Evolutionary conservation across 2,888 invertebrate species (phyloP).

Genomic region (Malacosoma neustria): DNA sequence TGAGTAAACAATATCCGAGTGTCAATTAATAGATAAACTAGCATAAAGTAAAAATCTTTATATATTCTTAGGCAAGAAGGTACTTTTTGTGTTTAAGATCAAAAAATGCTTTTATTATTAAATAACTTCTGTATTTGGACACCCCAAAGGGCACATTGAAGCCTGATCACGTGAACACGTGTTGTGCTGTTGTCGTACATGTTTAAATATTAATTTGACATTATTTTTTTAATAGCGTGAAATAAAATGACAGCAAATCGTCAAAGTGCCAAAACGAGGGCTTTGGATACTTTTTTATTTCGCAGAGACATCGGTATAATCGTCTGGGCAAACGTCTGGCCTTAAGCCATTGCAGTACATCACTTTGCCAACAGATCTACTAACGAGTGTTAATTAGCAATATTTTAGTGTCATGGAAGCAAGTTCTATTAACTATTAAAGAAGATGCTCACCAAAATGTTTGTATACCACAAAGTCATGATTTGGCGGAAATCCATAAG

Average conservation of each 20-base stretch:
- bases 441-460: constrained; percentile 59
- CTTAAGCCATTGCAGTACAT: constrained; percentile 1
- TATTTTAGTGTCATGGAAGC: constrained; percentile 1
- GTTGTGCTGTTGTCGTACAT: no score
- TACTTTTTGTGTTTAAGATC: no score
- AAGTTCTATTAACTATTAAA: neutral
- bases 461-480: constrained; percentile 72
- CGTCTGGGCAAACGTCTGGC: constrained; percentile 2
- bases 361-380: neutral
- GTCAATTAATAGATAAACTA: no score
- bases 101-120: no score
- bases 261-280: neutral
- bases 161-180: no score
- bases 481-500: constrained; percentile 60
- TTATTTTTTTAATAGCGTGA: neutral
- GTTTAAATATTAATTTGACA: no score
- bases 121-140: no score
- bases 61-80: no score
- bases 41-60: no score
- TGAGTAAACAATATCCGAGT: no score
- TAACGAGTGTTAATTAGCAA: constrained; percentile 1
- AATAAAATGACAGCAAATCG: neutral
- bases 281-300: neutral
- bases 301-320: neutral
- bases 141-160: no score